phyloP scores from a whole-genome alignment of 2,797 vertebrate genomes.

The Iguana delicatissima region DNA sequence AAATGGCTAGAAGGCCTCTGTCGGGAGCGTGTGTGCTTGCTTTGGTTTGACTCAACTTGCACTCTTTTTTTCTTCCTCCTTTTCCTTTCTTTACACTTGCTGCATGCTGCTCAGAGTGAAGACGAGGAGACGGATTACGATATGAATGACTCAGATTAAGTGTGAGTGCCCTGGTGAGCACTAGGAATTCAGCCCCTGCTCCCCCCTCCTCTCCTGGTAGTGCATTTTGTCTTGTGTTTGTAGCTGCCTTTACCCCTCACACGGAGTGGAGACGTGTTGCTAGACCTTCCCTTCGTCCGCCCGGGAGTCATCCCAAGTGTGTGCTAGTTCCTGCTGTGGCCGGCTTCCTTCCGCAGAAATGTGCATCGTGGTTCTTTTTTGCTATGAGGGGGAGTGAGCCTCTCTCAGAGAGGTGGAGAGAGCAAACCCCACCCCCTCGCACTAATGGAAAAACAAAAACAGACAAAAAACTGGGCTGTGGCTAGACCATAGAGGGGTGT shows the following conservation, averaged over 20 bases:
- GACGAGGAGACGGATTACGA: constrained; percentile 89
- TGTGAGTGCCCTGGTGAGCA: constrained; percentile 88
- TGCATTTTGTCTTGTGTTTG: constrained; percentile 47
- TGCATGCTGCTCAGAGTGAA: constrained; percentile 84
- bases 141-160: constrained; percentile 90
- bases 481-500: too few relatives aligned
- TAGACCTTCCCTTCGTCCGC: neutral
- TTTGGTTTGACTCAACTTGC: constrained; percentile 66
- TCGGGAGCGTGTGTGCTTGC: constrained; percentile 19
- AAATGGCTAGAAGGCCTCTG: neutral
- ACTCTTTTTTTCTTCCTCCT: constrained; percentile 79
- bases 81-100: constrained; percentile 82
- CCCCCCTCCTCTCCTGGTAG: constrained; percentile 42
- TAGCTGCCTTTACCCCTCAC: constrained; percentile 33
- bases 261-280: neutral
- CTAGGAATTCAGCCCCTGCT: constrained; percentile 61
- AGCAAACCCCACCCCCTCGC: too few relatives aligned
- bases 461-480: too few relatives aligned
- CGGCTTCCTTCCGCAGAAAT: neutral
- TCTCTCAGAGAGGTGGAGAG: neutral
- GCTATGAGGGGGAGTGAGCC: neutral
- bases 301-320: neutral
- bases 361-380: neutral
- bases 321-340: neutral
- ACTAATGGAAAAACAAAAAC: too few relatives aligned